Conservation (phyloP, 2,797 vertebrate genomes). For the Xiphophorus birchmanni region DNA sequence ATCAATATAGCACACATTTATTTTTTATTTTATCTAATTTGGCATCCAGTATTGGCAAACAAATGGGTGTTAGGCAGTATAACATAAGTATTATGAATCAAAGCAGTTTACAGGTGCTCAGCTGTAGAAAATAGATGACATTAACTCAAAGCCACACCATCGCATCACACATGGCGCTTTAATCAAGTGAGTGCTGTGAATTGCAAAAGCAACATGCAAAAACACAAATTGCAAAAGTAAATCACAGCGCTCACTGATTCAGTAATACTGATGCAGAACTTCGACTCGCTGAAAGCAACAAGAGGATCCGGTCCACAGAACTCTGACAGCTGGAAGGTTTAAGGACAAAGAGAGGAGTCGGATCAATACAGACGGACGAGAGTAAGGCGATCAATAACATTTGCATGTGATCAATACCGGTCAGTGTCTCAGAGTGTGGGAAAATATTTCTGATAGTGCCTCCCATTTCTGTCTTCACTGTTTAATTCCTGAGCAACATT, state of each 20-base stretch:
- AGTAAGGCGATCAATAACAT: slow-evolving; percentile 48
- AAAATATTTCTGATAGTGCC: slow-evolving; percentile 39
- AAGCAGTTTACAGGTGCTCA: not conserved
- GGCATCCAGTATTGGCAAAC: not conserved
- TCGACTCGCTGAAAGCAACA: not conserved
- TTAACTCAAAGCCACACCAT: not conserved
- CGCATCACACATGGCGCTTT: too few relatives aligned
- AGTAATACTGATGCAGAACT: not conserved
- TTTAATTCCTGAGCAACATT: not conserved
- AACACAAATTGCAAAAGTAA: too few relatives aligned
- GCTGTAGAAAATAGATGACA: not conserved
- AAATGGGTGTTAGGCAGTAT: not conserved
- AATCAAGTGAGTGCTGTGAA: too few relatives aligned
- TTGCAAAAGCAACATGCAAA: too few relatives aligned
- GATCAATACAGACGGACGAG: slow-evolving; percentile 41
- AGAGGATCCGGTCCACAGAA: not conserved
- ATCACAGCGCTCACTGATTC: not conserved
- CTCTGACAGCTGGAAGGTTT: slow-evolving; percentile 62
- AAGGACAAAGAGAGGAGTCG: slow-evolving; percentile 9
- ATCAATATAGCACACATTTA: not conserved
- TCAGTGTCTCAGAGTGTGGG: slow-evolving; percentile 64
- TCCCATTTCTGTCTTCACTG: not conserved
- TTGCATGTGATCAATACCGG: slow-evolving; percentile 66
- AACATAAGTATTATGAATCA: not conserved
- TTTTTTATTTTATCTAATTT: not conserved